phyloP scores from a whole-genome alignment of 2,888 invertebrate genomes.

The Tachina grossa region DNA sequence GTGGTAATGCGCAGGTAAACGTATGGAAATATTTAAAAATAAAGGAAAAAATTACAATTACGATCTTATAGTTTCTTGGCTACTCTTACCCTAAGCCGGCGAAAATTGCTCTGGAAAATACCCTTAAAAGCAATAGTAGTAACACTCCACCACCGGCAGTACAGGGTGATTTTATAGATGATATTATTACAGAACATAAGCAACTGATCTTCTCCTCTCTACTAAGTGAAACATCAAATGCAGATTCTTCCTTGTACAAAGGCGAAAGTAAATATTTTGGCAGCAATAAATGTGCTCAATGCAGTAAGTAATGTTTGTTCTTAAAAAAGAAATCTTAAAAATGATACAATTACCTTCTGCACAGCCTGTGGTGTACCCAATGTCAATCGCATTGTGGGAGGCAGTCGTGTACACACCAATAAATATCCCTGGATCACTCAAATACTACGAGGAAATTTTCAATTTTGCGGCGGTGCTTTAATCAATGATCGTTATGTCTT shows the following conservation, averaged over 20 bases:
- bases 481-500: conserved; percentile 81
- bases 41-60: neutral
- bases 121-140: conserved; percentile 29
- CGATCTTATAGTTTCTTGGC: conserved; percentile 51
- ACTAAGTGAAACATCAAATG: conserved; percentile 57
- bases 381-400: conserved; percentile 81
- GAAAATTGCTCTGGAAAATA: conserved; percentile 46
- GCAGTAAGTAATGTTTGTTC: conserved; percentile 76
- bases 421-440: conserved; percentile 82
- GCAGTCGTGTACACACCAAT: conserved; percentile 78
- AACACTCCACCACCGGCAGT: conserved; percentile 60
- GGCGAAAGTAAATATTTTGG: conserved; percentile 72
- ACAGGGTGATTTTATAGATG: conserved; percentile 79
- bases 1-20: conserved; percentile 27
- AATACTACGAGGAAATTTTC: conserved; percentile 75
- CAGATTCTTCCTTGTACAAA: neutral
- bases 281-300: conserved; percentile 78
- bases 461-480: conserved; percentile 81
- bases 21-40: neutral
- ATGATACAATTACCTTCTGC: neutral
- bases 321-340: neutral
- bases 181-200: conserved; percentile 79
- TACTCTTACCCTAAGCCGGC: conserved; percentile 72
- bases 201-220: conserved; percentile 78
- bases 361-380: conserved; percentile 81